Conservation (phyloP, 2,888 invertebrate species). For the Chromoteleia sp. region DNA sequence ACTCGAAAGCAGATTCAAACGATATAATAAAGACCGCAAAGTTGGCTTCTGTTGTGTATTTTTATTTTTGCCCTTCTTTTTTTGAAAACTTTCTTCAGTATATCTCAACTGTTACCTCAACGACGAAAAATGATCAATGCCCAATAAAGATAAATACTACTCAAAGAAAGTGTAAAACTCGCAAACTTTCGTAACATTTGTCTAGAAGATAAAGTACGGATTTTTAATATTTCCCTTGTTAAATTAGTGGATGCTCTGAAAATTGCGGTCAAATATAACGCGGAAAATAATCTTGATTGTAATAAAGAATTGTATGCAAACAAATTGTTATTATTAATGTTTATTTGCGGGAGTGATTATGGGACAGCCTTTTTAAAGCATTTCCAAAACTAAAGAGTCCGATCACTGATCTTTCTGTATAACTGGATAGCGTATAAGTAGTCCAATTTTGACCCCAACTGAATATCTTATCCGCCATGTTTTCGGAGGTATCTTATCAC, state of each 20-base stretch:
- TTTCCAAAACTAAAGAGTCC: too few relatives aligned
- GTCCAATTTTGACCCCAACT: too few relatives aligned
- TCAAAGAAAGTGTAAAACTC: slow-evolving; percentile 37
- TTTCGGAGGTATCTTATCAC: too few relatives aligned
- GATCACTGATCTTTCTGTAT: too few relatives aligned
- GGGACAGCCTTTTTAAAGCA: too few relatives aligned
- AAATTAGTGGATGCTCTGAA: not conserved
- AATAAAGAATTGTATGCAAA: too few relatives aligned
- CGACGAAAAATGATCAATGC: slow-evolving; percentile 55
- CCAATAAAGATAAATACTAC: slow-evolving; percentile 58
- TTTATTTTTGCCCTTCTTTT: slow-evolving; percentile 8
- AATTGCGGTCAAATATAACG: too few relatives aligned
- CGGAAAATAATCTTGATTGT: too few relatives aligned
- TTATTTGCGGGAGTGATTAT: too few relatives aligned
- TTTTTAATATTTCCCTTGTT: not conserved
- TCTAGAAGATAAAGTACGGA: slow-evolving; percentile 1
- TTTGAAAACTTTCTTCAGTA: slow-evolving; percentile 57
- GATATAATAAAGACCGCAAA: slow-evolving; percentile 76
- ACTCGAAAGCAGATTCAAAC: slow-evolving; percentile 76
- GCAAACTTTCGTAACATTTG: slow-evolving; percentile 16
- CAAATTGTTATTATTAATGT: too few relatives aligned
- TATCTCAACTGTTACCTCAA: slow-evolving; percentile 57
- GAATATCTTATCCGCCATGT: too few relatives aligned
- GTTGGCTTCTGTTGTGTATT: slow-evolving; percentile 73
- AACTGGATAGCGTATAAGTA: too few relatives aligned